phyloP scores from a whole-genome alignment of 2,888 invertebrate species.

The Ophraella communa region DNA sequence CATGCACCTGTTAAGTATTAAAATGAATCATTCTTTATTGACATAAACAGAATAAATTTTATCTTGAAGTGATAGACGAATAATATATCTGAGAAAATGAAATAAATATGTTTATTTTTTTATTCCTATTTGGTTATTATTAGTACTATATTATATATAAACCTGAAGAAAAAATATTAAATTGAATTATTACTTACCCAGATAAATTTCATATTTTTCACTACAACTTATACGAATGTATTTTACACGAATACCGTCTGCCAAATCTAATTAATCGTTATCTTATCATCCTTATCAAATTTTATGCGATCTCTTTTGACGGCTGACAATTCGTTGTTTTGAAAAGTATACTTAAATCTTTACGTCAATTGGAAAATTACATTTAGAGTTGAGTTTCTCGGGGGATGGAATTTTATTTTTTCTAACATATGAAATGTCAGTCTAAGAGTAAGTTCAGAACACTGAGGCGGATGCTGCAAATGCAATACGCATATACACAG shows the following conservation, averaged over 20 bases:
- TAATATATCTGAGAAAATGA: not conserved
- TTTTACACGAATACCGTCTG: not conserved
- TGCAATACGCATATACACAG: too few species aligned
- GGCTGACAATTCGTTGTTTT: too few species aligned
- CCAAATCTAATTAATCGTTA: not conserved
- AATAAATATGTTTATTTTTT: not conserved
- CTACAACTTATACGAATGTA: not conserved
- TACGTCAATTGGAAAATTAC: too few species aligned
- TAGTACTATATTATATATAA: not conserved
- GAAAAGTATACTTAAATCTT: too few species aligned
- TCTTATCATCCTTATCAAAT: conserved; percentile 20
- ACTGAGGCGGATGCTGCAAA: too few species aligned
- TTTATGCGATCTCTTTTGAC: not conserved
- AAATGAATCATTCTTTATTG: not conserved
- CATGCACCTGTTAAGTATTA: not conserved
- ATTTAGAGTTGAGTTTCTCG: too few species aligned
- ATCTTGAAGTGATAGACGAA: not conserved
- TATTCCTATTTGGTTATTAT: not conserved
- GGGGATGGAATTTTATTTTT: too few species aligned
- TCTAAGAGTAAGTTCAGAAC: too few species aligned
- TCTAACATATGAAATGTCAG: too few species aligned
- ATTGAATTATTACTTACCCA: not conserved
- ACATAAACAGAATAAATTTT: not conserved
- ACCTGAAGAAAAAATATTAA: not conserved
- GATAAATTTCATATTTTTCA: not conserved